Evolutionary conservation across 2,113 vertebrate species (phyloP).

Genomic region (Oreamnos americanus): DNA sequence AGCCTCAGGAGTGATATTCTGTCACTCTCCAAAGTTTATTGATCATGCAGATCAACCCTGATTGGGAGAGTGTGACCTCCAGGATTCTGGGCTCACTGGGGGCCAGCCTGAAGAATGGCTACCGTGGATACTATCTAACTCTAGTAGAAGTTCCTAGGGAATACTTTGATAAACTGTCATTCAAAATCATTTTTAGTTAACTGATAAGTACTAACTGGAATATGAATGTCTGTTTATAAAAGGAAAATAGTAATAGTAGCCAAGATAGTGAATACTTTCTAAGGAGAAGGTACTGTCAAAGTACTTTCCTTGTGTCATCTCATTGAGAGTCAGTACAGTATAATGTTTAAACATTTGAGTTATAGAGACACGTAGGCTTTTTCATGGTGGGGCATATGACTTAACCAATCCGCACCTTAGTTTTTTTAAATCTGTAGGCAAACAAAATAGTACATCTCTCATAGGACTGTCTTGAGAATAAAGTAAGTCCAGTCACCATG

Average conservation of each 20-base stretch:
- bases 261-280: neutral
- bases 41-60: neutral
- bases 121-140: neutral
- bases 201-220: neutral
- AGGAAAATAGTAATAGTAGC: neutral
- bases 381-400: neutral
- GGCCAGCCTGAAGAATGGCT: neutral
- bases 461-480: neutral
- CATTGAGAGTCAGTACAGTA: neutral
- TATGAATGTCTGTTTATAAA: neutral
- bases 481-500: neutral
- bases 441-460: neutral
- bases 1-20: neutral
- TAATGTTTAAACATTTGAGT: neutral
- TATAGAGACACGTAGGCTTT: neutral
- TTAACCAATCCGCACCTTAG: neutral
- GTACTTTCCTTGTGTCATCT: neutral
- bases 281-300: neutral
- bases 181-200: slow-evolving; percentile 17
- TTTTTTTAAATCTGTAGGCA: neutral
- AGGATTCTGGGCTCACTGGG: neutral
- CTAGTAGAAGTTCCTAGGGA: neutral
- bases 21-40: neutral
- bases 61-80: neutral
- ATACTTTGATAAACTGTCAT: neutral